phyloP scores from a whole-genome alignment of 92 coral and sea anemone genomes.

The Siderastrea radians region DNA sequence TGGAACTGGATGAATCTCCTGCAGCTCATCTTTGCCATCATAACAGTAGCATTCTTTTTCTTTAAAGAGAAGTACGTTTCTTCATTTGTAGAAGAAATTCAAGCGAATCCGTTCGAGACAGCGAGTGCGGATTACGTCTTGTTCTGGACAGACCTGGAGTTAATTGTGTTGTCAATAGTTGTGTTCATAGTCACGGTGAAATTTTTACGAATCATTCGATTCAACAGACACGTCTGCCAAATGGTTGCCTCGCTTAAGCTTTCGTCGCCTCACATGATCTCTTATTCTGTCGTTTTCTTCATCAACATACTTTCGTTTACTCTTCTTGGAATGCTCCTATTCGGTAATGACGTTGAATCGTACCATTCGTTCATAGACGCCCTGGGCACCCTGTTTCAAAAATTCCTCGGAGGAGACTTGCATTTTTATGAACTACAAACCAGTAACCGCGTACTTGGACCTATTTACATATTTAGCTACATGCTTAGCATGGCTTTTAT shows the following conservation, averaged over 20 bases:
- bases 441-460: conserved; percentile 77
- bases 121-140: conserved; percentile 87
- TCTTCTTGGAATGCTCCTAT: conserved; percentile 71
- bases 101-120: conserved; percentile 88
- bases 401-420: conserved; percentile 84
- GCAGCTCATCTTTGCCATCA: conserved; percentile 74
- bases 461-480: conserved; percentile 75
- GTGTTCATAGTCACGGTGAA: conserved; percentile 89
- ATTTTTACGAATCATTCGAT: conserved; percentile 83
- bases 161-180: conserved; percentile 74
- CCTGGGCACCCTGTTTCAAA: conserved; percentile 73
- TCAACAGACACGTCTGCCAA: conserved; percentile 90
- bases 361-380: conserved; percentile 72
- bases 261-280: conserved; percentile 61
- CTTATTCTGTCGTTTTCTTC: conserved; percentile 78
- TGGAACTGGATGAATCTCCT: conserved; percentile 98
- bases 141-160: conserved; percentile 83
- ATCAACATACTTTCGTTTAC: conserved; percentile 79
- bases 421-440: conserved; percentile 60
- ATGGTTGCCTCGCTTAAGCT: conserved; percentile 83
- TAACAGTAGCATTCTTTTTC: conserved; percentile 83
- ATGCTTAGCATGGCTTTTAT: conserved; percentile 83
- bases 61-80: conserved; percentile 86
- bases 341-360: conserved; percentile 67
- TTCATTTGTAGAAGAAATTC: conserved; percentile 78